Evolutionary conservation across 2,888 invertebrate genomes (phyloP).

Genomic region (Ectobius pallidus): DNA sequence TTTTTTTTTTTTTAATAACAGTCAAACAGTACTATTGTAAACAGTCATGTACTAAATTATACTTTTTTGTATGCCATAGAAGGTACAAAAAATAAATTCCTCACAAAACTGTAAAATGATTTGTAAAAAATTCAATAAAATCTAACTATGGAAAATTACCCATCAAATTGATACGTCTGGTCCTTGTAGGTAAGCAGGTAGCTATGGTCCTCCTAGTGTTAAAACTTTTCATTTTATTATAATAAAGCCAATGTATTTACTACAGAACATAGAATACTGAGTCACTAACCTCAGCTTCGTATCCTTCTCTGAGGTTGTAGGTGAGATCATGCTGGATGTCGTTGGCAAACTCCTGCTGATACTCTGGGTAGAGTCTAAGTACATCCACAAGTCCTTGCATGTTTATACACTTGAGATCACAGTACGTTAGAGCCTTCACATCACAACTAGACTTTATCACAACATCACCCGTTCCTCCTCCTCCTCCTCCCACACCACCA

Average conservation of each 20-base stretch:
- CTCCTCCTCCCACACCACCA: slow-evolving; percentile 62
- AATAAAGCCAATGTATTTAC: background rate
- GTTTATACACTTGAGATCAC: slow-evolving; percentile 93
- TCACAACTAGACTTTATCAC: slow-evolving; percentile 94
- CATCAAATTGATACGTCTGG: no score
- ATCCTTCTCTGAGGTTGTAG: slow-evolving; percentile 91
- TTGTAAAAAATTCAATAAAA: no score
- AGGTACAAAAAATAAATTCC: no score
- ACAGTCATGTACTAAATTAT: no score
- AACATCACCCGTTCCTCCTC: slow-evolving; percentile 65
- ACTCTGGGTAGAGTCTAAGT: slow-evolving; percentile 89
- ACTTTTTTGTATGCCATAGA: no score
- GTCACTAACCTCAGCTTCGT: slow-evolving; percentile 84
- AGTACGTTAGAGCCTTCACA: slow-evolving; percentile 93
- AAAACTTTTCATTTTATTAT: no score
- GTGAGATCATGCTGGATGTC: slow-evolving; percentile 96
- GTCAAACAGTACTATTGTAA: no score
- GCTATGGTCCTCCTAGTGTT: no score
- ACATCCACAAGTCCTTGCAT: slow-evolving; percentile 90
- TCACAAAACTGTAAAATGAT: no score
- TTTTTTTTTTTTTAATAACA: no score
- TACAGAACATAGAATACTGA: background rate
- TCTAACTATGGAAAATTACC: no score
- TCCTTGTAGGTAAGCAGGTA: no score
- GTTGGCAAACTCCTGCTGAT: slow-evolving; percentile 90